A percentile compares a stretch with the other conserved stretches of the same genome.
Evolutionary conservation across 2,888 invertebrate species (phyloP).

Genomic region (Lycophotia porphyrea): DNA sequence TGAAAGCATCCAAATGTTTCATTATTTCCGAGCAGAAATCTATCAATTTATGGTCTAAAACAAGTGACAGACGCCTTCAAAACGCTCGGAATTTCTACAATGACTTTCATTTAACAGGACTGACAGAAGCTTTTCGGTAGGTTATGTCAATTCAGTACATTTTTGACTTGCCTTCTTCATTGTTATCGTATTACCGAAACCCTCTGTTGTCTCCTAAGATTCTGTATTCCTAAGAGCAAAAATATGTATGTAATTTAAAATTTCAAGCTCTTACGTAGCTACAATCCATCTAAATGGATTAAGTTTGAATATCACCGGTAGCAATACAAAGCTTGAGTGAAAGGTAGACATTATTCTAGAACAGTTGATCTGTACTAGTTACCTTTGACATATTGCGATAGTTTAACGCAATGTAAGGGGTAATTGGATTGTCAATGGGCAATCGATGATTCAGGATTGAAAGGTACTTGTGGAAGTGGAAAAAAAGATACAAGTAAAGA

Average conservation of each 20-base stretch:
- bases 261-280: conserved; percentile 18
- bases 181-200: neutral
- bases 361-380: conserved; percentile 38
- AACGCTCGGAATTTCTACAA: neutral
- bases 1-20: neutral
- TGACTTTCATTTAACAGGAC: neutral
- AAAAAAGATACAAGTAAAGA: no score
- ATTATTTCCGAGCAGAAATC: neutral
- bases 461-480: neutral
- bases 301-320: conserved; percentile 24
- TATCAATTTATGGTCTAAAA: neutral
- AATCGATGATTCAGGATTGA: neutral
- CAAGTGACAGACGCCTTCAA: neutral
- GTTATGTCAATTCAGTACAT: neutral
- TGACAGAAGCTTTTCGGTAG: neutral
- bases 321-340: conserved; percentile 37
- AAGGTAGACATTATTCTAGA: conserved; percentile 39
- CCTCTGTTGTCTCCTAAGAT: neutral
- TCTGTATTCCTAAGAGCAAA: neutral
- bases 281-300: conserved; percentile 16
- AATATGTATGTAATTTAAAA: conserved; percentile 13
- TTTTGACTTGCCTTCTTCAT: neutral
- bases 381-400: conserved; percentile 50
- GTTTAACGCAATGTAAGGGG: neutral
- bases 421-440: conserved; percentile 23